Conservation (phyloP, 1,140 invertebrate genomes). For the Meloidogyne exigua region DNA sequence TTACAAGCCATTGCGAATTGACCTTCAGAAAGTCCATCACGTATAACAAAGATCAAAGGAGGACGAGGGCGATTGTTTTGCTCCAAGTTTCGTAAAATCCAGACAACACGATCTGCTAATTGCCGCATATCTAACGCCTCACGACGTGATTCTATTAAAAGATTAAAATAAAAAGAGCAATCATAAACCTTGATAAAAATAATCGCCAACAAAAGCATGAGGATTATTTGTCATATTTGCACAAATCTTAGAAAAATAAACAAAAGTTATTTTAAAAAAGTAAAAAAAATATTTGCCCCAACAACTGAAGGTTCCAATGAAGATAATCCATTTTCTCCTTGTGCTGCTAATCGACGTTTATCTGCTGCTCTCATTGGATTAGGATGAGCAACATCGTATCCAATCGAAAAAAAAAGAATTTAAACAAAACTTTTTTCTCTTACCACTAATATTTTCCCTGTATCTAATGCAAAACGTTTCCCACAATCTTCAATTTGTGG, state of each 20-base stretch:
- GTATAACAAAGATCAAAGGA: constrained; percentile 14
- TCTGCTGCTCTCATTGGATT: constrained; percentile 20
- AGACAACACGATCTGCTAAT: constrained; percentile 26
- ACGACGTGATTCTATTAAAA: constrained; percentile 20
- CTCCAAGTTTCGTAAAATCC: constrained; percentile 28
- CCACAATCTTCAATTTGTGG: constrained; percentile 20
- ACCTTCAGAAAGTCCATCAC: constrained; percentile 35
- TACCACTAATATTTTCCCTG: constrained; percentile 19
- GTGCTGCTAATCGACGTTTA: not conserved
- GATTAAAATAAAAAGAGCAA: not conserved
- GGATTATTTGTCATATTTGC: constrained; percentile 32
- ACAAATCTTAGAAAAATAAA: constrained; percentile 16
- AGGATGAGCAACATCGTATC: constrained; percentile 34
- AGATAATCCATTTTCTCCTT: constrained; percentile 8
- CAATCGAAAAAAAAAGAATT: constrained; percentile 12
- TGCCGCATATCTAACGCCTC: constrained; percentile 27
- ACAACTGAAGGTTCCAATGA: constrained; percentile 35
- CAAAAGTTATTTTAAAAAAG: not conserved
- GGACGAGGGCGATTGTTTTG: constrained; percentile 11
- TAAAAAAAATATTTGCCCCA: constrained; percentile 18
- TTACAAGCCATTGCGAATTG: constrained; percentile 27
- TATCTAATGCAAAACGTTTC: constrained; percentile 26
- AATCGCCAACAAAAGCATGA: constrained; percentile 35
- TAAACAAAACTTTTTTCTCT: not conserved
- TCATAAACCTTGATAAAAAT: constrained; percentile 28